Evolutionary conservation across 2,888 invertebrate species (phyloP).

Genomic region (Drosophila demipolita): DNA sequence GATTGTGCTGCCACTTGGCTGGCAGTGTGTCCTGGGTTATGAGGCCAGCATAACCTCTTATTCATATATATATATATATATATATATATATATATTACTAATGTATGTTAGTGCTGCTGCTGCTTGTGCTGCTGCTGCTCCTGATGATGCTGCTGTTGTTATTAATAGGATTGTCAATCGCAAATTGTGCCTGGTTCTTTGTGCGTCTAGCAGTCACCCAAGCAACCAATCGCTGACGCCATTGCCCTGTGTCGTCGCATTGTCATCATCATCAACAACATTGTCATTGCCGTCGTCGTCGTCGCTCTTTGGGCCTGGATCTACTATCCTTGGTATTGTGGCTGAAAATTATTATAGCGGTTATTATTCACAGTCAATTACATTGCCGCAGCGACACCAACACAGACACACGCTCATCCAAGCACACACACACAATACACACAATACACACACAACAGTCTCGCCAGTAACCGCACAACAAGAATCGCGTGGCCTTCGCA

Average conservation of each 20-base stretch:
- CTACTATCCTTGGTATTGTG: conserved; percentile 54
- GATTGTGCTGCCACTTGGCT: conserved; percentile 66
- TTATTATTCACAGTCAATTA: conserved; percentile 82
- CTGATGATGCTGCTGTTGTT: conserved; percentile 50
- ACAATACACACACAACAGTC: conserved; percentile 8
- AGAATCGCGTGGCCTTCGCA: conserved; percentile 33
- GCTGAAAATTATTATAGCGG: conserved; percentile 81
- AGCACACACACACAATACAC: conserved; percentile 18
- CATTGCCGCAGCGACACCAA: conserved; percentile 68
- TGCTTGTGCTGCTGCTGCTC: conserved; percentile 22
- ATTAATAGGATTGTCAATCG: conserved; percentile 79
- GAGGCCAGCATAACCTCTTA: conserved; percentile 39
- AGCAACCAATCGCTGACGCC: conserved; percentile 36
- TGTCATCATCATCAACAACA: conserved; percentile 75
- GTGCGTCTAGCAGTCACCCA: conserved; percentile 22
- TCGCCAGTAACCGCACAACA: conserved; percentile 26
- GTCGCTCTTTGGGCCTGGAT: conserved; percentile 34
- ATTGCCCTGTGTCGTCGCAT: conserved; percentile 22
- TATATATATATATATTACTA: conserved; percentile 40
- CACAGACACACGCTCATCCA: conserved; percentile 19
- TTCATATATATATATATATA: conserved; percentile 17
- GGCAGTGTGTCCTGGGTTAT: conserved; percentile 4
- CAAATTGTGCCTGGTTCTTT: conserved; percentile 64
- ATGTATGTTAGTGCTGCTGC: conserved; percentile 30
- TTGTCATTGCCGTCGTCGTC: conserved; percentile 46